phyloP scores from a whole-genome alignment of 2,113 vertebrate genomes.

The Petroica traversi region DNA sequence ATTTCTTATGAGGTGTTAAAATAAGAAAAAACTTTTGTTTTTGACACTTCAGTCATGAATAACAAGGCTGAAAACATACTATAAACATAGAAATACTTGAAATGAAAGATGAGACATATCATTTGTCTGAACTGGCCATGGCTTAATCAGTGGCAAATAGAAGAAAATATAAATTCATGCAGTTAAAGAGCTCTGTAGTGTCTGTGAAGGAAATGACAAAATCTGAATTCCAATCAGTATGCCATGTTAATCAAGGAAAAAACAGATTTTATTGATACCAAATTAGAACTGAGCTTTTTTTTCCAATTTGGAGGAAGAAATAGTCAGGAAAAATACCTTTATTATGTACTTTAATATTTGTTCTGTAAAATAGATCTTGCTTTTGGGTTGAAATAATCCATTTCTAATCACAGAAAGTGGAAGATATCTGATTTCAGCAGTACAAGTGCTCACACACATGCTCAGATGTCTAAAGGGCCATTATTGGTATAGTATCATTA shows the following conservation, averaged over 20 bases:
- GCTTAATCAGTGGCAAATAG: neutral
- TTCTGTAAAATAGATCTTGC: neutral
- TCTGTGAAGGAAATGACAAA: neutral
- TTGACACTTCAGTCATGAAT: neutral
- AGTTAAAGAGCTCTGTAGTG: neutral
- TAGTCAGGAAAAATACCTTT: neutral
- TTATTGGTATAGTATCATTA: neutral
- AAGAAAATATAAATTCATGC: neutral
- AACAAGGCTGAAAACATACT: neutral
- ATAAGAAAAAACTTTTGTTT: neutral
- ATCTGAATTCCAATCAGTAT: neutral
- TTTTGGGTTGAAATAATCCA: neutral
- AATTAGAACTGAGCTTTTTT: neutral
- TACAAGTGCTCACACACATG: rapidly evolving
- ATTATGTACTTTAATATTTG: neutral
- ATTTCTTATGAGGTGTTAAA: neutral
- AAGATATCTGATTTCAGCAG: neutral
- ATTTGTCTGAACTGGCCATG: neutral
- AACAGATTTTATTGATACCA: neutral
- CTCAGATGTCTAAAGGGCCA: neutral
- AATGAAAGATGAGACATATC: neutral
- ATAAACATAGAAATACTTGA: neutral
- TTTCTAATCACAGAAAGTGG: neutral
- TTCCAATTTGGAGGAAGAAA: neutral
- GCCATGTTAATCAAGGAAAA: neutral